Evolutionary conservation across 2,797 vertebrate genomes (phyloP).

Genomic region (Atherinosoma microstoma): DNA sequence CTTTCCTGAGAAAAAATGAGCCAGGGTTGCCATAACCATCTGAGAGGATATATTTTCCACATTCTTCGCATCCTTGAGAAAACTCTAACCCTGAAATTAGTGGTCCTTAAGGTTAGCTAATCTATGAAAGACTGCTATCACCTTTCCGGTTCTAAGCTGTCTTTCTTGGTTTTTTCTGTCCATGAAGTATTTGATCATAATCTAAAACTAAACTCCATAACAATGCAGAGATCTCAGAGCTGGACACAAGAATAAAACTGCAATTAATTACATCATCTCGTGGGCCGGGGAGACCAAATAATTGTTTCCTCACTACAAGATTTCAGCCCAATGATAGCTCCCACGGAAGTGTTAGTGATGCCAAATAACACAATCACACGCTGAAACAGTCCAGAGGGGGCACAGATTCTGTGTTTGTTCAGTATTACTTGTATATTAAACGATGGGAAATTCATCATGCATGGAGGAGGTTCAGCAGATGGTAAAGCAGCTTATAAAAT

Average conservation of each 20-base stretch:
- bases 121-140: conserved; percentile 45
- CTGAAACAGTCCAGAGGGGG: conserved; percentile 51
- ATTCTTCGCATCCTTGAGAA: conserved; percentile 49
- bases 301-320: conserved; percentile 59
- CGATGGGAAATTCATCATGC: conserved; percentile 56
- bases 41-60: conserved; percentile 49
- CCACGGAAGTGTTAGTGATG: conserved; percentile 47
- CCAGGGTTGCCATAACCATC: conserved; percentile 36
- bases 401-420: conserved; percentile 47
- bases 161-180: conserved; percentile 24
- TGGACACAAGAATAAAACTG: conserved; percentile 30
- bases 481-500: conserved; percentile 29
- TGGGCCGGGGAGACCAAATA: conserved; percentile 53
- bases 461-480: conserved; percentile 44
- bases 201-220: conserved; percentile 16
- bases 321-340: conserved; percentile 62
- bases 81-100: conserved; percentile 47
- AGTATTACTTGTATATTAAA: conserved; percentile 64
- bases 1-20: conserved; percentile 46
- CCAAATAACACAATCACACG: conserved; percentile 67
- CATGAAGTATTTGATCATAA: conserved; percentile 20
- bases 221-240: conserved; percentile 23
- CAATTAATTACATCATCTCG: conserved; percentile 63
- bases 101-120: conserved; percentile 47
- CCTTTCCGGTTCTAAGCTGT: conserved; percentile 26